Conservation (phyloP, 2,113 vertebrate species). For the Amia ocellicauda region DNA sequence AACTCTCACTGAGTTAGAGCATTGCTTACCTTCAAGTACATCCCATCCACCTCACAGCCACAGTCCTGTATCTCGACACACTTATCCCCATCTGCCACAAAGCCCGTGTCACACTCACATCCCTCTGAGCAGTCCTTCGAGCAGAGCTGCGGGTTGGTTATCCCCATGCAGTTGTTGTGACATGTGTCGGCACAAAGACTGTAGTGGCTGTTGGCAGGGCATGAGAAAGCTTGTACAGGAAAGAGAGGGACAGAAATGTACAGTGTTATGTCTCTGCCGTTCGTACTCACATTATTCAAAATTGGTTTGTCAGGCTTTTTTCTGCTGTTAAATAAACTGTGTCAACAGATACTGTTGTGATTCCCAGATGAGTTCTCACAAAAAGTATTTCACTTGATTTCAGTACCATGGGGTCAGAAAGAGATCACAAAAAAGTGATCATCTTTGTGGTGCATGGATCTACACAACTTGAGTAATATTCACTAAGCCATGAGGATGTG, state of each 20-base stretch:
- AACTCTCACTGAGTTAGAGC: too few relatives aligned
- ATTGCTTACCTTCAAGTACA: slow-evolving; percentile 26
- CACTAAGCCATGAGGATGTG: too few relatives aligned
- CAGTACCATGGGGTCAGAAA: not conserved
- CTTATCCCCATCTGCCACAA: slow-evolving; percentile 22
- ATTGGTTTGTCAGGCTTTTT: too few relatives aligned
- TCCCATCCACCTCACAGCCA: slow-evolving; percentile 32
- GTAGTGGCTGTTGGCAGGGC: slow-evolving; percentile 45
- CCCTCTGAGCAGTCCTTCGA: slow-evolving; percentile 42
- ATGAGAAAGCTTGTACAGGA: slow-evolving; percentile 38
- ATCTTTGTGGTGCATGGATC: too few relatives aligned
- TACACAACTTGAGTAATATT: too few relatives aligned
- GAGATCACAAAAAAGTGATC: too few relatives aligned
- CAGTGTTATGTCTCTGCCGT: too few relatives aligned
- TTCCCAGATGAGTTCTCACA: too few relatives aligned
- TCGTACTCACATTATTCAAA: too few relatives aligned
- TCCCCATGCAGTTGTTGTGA: slow-evolving; percentile 15
- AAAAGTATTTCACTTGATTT: too few relatives aligned
- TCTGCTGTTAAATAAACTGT: too few relatives aligned
- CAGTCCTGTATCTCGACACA: slow-evolving; percentile 39
- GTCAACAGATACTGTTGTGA: too few relatives aligned
- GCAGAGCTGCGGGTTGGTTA: not conserved
- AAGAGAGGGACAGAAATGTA: not conserved
- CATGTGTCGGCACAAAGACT: slow-evolving; percentile 47
- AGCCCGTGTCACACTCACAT: slow-evolving; percentile 37